Conservation (phyloP, 2,113 vertebrate genomes). For the Aleadryas rufinucha region DNA sequence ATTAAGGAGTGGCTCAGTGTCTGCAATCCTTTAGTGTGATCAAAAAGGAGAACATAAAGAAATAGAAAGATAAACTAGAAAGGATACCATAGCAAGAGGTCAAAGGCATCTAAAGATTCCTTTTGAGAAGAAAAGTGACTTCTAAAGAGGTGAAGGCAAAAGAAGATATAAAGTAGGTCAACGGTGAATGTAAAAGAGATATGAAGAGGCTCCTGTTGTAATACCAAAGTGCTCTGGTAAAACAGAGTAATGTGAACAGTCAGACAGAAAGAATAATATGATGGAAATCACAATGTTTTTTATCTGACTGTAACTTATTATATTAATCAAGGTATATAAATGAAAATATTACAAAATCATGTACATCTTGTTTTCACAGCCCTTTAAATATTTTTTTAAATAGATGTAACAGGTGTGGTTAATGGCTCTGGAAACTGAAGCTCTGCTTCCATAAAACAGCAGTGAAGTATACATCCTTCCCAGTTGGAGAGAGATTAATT, state of each 20-base stretch:
- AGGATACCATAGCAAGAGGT: not conserved
- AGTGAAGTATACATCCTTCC: not conserved
- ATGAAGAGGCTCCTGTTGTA: not conserved
- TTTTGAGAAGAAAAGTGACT: not conserved
- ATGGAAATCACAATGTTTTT: not conserved
- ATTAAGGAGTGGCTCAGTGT: not conserved
- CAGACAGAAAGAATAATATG: not conserved
- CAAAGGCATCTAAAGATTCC: not conserved
- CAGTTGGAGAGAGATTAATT: not conserved
- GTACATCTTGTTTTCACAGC: not conserved
- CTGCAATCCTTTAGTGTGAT: not conserved
- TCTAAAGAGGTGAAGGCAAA: not conserved
- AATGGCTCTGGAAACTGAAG: not conserved
- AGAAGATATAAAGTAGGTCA: conserved; percentile 33
- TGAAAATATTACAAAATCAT: not conserved
- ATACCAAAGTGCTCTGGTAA: not conserved
- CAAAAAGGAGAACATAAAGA: not conserved
- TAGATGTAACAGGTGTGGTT: not conserved
- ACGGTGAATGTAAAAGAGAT: not conserved
- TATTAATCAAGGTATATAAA: not conserved
- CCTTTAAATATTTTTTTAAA: not conserved
- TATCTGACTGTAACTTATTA: not conserved
- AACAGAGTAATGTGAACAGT: not conserved
- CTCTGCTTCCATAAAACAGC: not conserved
- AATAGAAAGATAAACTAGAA: not conserved